Base-by-base conservation (phyloP, 2,113 vertebrate genomes). In the Girardinichthys multiradiatus region DNA sequence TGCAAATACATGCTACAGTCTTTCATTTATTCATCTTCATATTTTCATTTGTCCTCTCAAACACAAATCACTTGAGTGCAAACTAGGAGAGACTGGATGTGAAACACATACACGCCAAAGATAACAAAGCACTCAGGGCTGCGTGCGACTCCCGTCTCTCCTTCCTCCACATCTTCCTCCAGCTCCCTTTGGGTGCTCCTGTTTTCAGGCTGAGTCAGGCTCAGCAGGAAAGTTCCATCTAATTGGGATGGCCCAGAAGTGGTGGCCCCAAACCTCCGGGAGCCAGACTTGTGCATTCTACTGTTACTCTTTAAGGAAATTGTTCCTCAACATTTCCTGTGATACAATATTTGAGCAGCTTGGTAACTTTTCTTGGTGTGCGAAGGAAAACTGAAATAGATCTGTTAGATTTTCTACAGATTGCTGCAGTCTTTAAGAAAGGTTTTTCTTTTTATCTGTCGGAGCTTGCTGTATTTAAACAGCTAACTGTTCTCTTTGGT, bases 241-340 rank as follows among this genome's bases (percentile, higher is more conserved):
- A 95, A 95, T 95, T 94, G 95, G 92, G 90, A 90, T 79, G 31
- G 86, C 92, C 92, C 94, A 86, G 89, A 65, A 85, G 88, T 92
- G 92, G 93, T 87, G 93, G 93, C 93, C 90, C 94, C 87, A 76
- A 90, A 92, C 85, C 93, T 88, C 91, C 89, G 84, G 93, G 94
- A 95, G 94, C 93, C 94, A 76, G 86, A 82, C 82, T 90, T 80
- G 87, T 92, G 90, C 92, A 86, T 94, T 96, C 96, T 97, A 95
- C 93, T 76, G 93, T 97, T 98, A 96, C 96, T 90, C 85, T 82
- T 31, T 58, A 91, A 95, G 96, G 95, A 97, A 95, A 94, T 94
- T 95, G 95, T 95, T 95, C 86, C 94, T 85, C 90, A 90, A 92
- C 83, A 93, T 96, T 98, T 98, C 96, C 96, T 97, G 95, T 96